A percentile compares a stretch with the other conserved stretches of the same genome.
Evolutionary conservation across 2,797 vertebrate genomes (phyloP).

Genomic region (Poeciliopsis paucimaculata): DNA sequence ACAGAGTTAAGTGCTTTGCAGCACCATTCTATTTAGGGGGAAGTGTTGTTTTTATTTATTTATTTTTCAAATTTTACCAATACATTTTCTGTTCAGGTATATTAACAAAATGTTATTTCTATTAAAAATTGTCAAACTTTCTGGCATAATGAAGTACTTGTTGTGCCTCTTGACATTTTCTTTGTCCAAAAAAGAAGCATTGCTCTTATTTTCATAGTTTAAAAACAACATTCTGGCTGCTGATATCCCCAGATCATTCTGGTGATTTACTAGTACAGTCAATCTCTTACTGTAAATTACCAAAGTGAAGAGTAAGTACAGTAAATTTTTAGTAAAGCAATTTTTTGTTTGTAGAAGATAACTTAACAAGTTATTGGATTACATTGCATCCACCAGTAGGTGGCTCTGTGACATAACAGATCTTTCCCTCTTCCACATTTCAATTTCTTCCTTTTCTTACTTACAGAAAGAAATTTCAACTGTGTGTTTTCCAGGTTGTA

Average conservation of each 20-base stretch:
- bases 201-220: neutral
- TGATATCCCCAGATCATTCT: neutral
- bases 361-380: neutral
- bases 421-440: neutral
- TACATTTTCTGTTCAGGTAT: neutral
- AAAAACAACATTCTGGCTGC: neutral
- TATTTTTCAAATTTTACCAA: neutral
- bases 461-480: neutral
- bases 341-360: neutral
- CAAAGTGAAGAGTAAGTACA: too few species aligned
- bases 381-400: conserved; percentile 53
- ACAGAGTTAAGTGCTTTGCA: neutral
- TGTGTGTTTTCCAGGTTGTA: neutral
- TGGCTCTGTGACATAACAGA: conserved; percentile 46
- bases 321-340: too few species aligned
- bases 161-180: neutral
- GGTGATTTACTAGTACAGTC: neutral
- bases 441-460: neutral
- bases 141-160: neutral
- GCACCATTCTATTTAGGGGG: neutral
- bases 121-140: neutral
- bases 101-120: neutral
- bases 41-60: neutral
- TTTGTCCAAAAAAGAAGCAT: neutral
- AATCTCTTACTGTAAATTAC: neutral